phyloP scores from a whole-genome alignment of 2,888 invertebrate genomes.

The Pedicia rivosa region DNA sequence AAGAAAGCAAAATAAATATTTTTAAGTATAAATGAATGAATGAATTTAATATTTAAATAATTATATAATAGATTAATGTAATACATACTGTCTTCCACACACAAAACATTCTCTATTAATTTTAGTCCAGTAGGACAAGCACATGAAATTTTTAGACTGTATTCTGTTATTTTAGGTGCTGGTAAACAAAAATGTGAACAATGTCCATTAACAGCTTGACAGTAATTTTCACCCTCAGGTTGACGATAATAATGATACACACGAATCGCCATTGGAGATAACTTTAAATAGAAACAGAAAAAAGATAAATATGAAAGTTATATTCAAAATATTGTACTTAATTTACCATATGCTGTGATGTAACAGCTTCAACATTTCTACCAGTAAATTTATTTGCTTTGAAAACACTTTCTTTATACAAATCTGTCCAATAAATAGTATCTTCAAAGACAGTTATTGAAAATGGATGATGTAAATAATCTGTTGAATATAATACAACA shows the following conservation, averaged over 20 bases:
- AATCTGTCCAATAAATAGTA: constrained; percentile 94
- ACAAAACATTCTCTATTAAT: constrained; percentile 62
- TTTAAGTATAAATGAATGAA: too few species aligned
- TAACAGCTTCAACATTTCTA: constrained; percentile 57
- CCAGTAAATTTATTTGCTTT: constrained; percentile 88
- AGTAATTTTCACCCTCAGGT: constrained; percentile 82
- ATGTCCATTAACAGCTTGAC: constrained; percentile 81
- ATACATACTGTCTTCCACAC: constrained; percentile 79
- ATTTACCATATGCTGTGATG: constrained; percentile 58
- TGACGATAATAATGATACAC: constrained; percentile 91
- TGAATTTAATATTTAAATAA: too few species aligned
- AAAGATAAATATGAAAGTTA: too few species aligned
- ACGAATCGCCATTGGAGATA: constrained; percentile 91
- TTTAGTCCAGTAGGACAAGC: constrained; percentile 76
- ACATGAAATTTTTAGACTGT: constrained; percentile 70
- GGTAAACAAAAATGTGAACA: constrained; percentile 90
- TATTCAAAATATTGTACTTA: background rate
- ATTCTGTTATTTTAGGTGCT: constrained; percentile 62
- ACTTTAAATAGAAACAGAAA: too few species aligned
- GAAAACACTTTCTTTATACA: constrained; percentile 86
- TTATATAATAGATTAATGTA: too few species aligned
- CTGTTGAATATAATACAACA: constrained; percentile 62
- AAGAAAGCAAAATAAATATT: too few species aligned
- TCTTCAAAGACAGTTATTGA: constrained; percentile 97
- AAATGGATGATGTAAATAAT: constrained; percentile 81